Evolutionary conservation across 1,140 invertebrate genomes (phyloP).

Genomic region (Forficula auricularia): DNA sequence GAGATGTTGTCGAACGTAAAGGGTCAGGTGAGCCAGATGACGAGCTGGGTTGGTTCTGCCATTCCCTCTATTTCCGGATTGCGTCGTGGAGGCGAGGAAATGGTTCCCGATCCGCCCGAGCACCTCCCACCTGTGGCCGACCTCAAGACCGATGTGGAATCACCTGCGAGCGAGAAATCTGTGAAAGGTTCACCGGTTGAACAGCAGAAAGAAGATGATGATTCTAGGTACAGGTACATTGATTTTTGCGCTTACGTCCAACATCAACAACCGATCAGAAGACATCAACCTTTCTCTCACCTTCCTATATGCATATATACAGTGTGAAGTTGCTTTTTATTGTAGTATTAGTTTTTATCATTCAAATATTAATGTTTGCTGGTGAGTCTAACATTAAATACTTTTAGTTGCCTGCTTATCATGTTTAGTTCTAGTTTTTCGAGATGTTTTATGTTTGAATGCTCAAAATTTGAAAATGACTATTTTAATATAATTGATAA

Average conservation of each 20-base stretch:
- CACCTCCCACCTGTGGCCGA: constrained; percentile 22
- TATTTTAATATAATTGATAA: too few relatives aligned
- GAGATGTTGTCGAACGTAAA: constrained; percentile 68
- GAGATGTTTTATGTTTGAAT: too few relatives aligned
- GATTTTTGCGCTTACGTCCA: background rate
- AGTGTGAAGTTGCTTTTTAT: background rate
- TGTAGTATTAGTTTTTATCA: background rate
- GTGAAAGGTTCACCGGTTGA: constrained; percentile 28
- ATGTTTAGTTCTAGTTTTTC: background rate
- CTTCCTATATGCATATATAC: too few relatives aligned
- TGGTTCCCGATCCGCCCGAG: constrained; percentile 20
- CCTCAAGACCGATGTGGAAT: constrained; percentile 17
- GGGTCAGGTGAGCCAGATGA: constrained; percentile 40
- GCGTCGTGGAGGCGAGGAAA: constrained; percentile 33
- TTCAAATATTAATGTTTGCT: background rate
- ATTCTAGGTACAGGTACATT: constrained; percentile 44
- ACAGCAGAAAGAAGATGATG: constrained; percentile 61
- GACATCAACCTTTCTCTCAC: background rate
- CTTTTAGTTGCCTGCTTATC: too few relatives aligned
- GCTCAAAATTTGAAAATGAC: too few relatives aligned
- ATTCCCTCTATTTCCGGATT: constrained; percentile 47
- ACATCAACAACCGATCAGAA: background rate
- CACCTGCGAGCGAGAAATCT: constrained; percentile 27
- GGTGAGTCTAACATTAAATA: too few relatives aligned
- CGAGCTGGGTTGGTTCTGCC: constrained; percentile 55